Evolutionary conservation across 2,113 vertebrate species (phyloP).

Genomic region (Menidia beryllina): DNA sequence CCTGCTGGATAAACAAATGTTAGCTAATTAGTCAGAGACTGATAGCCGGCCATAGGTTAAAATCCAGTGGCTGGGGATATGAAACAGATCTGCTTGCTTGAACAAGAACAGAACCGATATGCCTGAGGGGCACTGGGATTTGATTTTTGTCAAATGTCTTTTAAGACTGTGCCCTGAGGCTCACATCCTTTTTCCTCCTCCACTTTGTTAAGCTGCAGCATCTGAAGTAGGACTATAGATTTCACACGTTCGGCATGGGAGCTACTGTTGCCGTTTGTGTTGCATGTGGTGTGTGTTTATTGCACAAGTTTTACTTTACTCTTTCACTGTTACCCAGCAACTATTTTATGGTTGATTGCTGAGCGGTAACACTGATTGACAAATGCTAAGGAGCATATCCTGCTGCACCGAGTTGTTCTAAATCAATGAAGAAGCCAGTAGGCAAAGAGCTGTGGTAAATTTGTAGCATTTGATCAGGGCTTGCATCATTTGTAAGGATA

Average conservation of each 20-base stretch:
- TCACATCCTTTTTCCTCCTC: background rate
- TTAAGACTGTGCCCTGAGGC: background rate
- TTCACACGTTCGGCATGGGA: background rate
- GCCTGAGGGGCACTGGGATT: constrained; percentile 22
- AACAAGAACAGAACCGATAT: constrained; percentile 13
- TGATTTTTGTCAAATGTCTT: constrained; percentile 36
- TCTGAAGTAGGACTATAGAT: background rate
- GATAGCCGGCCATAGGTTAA: constrained; percentile 65
- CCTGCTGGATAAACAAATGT: constrained; percentile 65
- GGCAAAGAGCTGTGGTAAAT: constrained; percentile 10
- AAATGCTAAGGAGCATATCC: background rate
- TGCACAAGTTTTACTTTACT: background rate
- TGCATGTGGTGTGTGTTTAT: background rate
- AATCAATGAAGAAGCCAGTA: constrained; percentile 33
- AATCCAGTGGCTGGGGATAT: constrained; percentile 37
- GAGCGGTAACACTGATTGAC: constrained; percentile 14
- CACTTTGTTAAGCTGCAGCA: constrained; percentile 2
- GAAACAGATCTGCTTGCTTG: constrained; percentile 21
- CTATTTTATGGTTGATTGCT: background rate
- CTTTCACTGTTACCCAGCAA: background rate
- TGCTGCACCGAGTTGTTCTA: constrained; percentile 27
- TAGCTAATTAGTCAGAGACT: constrained; percentile 65
- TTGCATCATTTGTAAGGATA: constrained; percentile 59
- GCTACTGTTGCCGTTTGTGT: background rate
- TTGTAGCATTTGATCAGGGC: constrained; percentile 32